A percentile compares a stretch with the other conserved stretches of the same genome.
phyloP scores from a whole-genome alignment of 2,888 invertebrate species.

The Drosophila helvetica region DNA sequence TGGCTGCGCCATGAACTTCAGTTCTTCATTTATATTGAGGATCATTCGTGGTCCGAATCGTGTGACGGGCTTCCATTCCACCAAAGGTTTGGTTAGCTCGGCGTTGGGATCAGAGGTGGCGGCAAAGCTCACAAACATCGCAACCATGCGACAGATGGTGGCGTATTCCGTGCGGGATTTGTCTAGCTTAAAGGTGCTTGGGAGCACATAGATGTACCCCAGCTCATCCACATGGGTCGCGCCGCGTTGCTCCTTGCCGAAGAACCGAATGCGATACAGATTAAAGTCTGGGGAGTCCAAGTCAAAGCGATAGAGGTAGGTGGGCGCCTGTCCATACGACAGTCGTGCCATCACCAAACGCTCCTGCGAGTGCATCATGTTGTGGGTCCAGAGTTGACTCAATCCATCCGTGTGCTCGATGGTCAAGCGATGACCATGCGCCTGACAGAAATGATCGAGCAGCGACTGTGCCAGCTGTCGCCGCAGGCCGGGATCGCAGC shows the following conservation, averaged over 20 bases:
- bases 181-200: conserved; percentile 55
- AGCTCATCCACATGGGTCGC: conserved; percentile 78
- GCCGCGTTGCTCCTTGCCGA: conserved; percentile 63
- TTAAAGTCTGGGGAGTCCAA: conserved; percentile 81
- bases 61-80: conserved; percentile 63
- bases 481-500: conserved; percentile 20
- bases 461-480: conserved; percentile 60
- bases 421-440: conserved; percentile 61
- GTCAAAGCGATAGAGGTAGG: conserved; percentile 81
- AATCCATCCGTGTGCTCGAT: conserved; percentile 71
- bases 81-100: conserved; percentile 45
- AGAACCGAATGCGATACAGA: conserved; percentile 67
- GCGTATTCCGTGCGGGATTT: conserved; percentile 66
- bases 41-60: conserved; percentile 59
- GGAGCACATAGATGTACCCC: conserved; percentile 74
- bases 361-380: conserved; percentile 69
- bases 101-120: conserved; percentile 74
- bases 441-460: conserved; percentile 61
- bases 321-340: conserved; percentile 66
- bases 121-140: conserved; percentile 75
- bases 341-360: conserved; percentile 71
- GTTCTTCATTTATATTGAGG: conserved; percentile 73
- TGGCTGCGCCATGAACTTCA: conserved; percentile 70
- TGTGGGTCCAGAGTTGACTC: conserved; percentile 61
- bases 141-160: conserved; percentile 72